phyloP scores from a whole-genome alignment of 2,113 vertebrate species.

The Circaetus gallicus region DNA sequence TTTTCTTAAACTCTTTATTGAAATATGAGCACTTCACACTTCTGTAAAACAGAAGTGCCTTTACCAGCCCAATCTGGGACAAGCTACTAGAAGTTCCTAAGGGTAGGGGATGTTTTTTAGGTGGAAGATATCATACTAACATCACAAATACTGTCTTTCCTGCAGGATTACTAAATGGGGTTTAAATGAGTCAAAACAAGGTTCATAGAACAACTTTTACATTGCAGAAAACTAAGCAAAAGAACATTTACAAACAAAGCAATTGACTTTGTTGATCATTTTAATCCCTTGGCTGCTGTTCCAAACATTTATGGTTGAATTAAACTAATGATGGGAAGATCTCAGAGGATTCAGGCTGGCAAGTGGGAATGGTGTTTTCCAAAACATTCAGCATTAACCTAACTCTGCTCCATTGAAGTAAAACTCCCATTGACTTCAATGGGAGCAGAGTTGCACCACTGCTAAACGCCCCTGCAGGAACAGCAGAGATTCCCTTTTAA shows the following conservation, averaged over 20 bases:
- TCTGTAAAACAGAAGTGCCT: neutral
- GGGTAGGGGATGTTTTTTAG: neutral
- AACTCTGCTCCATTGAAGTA: neutral
- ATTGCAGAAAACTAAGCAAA: neutral
- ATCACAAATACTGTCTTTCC: neutral
- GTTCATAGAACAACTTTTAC: neutral
- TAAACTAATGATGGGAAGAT: slow-evolving; percentile 29
- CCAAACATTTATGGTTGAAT: neutral
- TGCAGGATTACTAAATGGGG: neutral
- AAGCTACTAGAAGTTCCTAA: neutral
- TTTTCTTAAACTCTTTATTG: neutral
- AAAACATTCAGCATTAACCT: slow-evolving; percentile 19
- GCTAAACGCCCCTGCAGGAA: neutral
- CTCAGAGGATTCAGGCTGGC: neutral
- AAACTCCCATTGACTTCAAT: neutral
- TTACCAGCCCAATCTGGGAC: neutral
- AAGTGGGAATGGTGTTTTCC: neutral
- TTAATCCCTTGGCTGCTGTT: slow-evolving; percentile 17
- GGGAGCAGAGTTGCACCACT: neutral
- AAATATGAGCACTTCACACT: neutral
- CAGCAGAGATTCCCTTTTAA: neutral
- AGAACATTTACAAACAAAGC: neutral
- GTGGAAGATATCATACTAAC: neutral
- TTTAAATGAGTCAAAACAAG: neutral
- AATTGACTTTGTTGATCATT: neutral